Evolutionary conservation across 2,888 invertebrate genomes (phyloP), one percentile per base, ranked within the genome.

Genomic region (Eristalis pertinax): DNA sequence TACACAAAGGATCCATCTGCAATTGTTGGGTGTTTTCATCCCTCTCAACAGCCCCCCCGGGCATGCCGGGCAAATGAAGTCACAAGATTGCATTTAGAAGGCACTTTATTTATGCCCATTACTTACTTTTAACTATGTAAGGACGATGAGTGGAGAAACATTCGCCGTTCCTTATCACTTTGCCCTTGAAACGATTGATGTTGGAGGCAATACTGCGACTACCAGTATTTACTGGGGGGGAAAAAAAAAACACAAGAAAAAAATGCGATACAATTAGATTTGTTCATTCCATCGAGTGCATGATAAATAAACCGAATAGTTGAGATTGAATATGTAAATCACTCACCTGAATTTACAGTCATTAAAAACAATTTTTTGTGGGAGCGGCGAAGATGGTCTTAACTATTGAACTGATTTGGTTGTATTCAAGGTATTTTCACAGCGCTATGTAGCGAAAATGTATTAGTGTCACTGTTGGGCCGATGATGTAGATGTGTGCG

Each of bases 161-260:
- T 64, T 64, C 50, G 64, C 73, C 15, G 32, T 35, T 64, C 35
- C 62, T 74, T 15, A 62, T 60, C 13, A 62, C 41, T 26, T 73
- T 62, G n/a, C 41, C 72, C 62, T 73, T 26, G 62, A 62, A 41
- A 19, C 63, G 72, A 73, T 73, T 41, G 62, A 73, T 60, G 24
- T 62, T 73, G 62, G 22, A 41, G 72, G 62, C 62, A 43, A 29
- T 43, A 26, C 19, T 4, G 41, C 43, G 29, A 29, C 72, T 43
- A 13, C 43, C 22, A 13, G 26, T 29, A 32, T n/a, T 50, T 63
- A 64, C 73, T 63, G 67, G 26, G n/a, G n/a, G n/a, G n/a, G n/a
- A n/a, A n/a, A n/a, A 67, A 75, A 64, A 19, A 13, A 4, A 60
- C 24, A 63, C n/a, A 63, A 32, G 13, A 15, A n/a, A n/a, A n/a